A percentile compares a stretch with the other conserved stretches of the same genome.
Evolutionary conservation across 2,888 invertebrate genomes (phyloP).

Genomic region (Dicycla oo): DNA sequence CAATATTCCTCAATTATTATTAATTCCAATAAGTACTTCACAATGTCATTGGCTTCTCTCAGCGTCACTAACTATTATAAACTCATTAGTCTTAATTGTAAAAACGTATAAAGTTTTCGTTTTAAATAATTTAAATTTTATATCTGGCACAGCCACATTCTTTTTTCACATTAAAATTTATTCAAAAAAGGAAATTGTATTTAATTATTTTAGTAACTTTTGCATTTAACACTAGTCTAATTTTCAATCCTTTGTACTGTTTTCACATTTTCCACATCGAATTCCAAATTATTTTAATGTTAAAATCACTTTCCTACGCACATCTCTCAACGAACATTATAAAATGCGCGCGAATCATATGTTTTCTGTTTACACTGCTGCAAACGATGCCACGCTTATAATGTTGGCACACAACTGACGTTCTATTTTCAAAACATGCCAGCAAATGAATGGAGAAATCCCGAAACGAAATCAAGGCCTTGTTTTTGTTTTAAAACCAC

Average conservation of each 20-base stretch:
- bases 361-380: conserved; percentile 73
- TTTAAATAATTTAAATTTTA: conserved; percentile 15
- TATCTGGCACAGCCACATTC: conserved; percentile 9
- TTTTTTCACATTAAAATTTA: conserved; percentile 16
- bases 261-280: conserved; percentile 1
- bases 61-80: conserved; percentile 51
- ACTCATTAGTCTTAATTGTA: conserved; percentile 49
- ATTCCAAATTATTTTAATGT: conserved; percentile 1
- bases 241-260: not conserved
- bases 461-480: conserved; percentile 66
- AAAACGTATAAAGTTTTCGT: conserved; percentile 24
- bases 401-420: conserved; percentile 69
- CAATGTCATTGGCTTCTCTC: conserved; percentile 23
- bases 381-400: conserved; percentile 54
- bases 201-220: conserved; percentile 3
- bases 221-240: not conserved
- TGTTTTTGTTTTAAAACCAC: conserved; percentile 40
- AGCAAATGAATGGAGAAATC: conserved; percentile 53
- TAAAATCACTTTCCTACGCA: conserved; percentile 1
- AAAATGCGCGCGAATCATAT: conserved; percentile 65
- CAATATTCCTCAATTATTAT: conserved; percentile 28
- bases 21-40: conserved; percentile 11
- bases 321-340: conserved; percentile 23
- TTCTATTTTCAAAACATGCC: conserved; percentile 76
- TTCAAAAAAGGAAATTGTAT: not conserved